A percentile compares a stretch with the other conserved stretches of the same genome.
phyloP scores from a whole-genome alignment of 2,797 vertebrate genomes.

The Muscicapa striata region DNA sequence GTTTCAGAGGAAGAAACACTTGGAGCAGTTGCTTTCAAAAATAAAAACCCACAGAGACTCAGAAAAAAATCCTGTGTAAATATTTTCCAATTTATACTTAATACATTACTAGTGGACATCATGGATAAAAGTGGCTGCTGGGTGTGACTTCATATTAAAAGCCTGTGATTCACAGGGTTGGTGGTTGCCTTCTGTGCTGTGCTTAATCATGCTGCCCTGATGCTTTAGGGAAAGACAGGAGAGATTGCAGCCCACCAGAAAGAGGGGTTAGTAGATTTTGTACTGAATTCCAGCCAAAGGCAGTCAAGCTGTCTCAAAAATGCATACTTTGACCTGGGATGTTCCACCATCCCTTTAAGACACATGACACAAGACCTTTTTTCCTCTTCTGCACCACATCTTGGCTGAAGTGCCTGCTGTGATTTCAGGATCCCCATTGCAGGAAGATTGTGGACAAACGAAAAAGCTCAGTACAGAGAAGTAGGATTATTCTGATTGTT shows the following conservation, averaged over 20 bases:
- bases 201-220: not conserved
- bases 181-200: not conserved
- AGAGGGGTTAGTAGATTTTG: not conserved
- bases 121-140: not conserved
- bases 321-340: not conserved
- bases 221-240: not conserved
- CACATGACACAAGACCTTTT: not conserved
- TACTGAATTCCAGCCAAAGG: not conserved
- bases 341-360: not conserved
- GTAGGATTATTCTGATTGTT: not conserved
- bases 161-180: not conserved
- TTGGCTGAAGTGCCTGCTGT: not conserved
- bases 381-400: not conserved
- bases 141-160: not conserved
- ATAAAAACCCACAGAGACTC: not conserved
- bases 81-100: not conserved
- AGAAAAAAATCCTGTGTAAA: not conserved
- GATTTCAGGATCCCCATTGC: not conserved
- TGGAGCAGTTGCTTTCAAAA: not conserved
- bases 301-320: not conserved
- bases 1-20: not conserved
- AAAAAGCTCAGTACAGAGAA: not conserved
- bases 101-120: not conserved
- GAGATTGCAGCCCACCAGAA: not conserved
- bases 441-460: not conserved